Percentiles rank a stretch among this genome's conserved stretches.
Conservation (phyloP, 2,113 vertebrate genomes). For the Stercorarius parasiticus region DNA sequence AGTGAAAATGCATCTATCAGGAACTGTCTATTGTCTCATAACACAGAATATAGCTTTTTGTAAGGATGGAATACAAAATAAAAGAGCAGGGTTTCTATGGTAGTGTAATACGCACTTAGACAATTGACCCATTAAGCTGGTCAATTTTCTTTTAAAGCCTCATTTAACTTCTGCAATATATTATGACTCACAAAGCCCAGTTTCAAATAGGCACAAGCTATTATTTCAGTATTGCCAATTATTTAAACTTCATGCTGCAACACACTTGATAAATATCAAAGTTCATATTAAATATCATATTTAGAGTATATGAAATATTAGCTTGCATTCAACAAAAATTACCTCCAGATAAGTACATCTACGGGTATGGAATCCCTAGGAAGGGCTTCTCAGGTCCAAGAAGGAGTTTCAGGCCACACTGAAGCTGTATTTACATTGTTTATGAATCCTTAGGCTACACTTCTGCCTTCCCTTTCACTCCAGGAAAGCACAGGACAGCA, state of each 20-base stretch:
- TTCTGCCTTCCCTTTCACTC: background rate
- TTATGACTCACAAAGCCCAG: background rate
- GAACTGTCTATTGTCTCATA: background rate
- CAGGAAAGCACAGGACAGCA: background rate
- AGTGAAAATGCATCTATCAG: background rate
- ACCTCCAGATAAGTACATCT: background rate
- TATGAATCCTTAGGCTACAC: background rate
- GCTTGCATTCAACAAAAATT: background rate
- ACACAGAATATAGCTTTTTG: background rate
- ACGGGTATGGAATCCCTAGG: background rate
- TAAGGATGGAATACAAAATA: background rate
- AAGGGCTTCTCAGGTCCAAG: background rate
- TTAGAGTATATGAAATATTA: background rate
- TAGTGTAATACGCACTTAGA: background rate
- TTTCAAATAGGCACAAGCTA: background rate
- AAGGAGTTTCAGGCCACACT: background rate
- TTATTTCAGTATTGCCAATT: background rate
- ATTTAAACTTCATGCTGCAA: background rate
- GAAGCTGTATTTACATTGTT: background rate
- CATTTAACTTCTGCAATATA: background rate
- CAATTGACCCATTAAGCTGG: background rate
- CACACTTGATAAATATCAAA: background rate
- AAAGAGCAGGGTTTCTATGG: background rate
- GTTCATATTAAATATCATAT: background rate
- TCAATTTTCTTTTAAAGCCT: background rate